Evolutionary conservation across 2,888 invertebrate species (phyloP).

Genomic region (Erebia ligea): DNA sequence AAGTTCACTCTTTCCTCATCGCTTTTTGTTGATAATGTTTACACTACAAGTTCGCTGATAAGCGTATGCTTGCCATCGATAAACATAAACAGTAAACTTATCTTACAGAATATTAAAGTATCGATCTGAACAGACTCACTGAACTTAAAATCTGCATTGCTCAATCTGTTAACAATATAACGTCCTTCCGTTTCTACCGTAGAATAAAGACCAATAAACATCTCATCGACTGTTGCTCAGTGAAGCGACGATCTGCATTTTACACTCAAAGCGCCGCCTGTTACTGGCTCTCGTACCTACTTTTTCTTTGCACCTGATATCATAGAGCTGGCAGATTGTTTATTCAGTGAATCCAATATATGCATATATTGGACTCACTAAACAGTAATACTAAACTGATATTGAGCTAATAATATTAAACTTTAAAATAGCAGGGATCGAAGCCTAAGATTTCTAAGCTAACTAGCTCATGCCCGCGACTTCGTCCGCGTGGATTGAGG

Average conservation of each 20-base stretch:
- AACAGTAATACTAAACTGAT: too few relatives aligned
- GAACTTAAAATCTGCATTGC: slow-evolving; percentile 17
- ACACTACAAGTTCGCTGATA: too few relatives aligned
- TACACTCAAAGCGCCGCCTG: slow-evolving; percentile 58
- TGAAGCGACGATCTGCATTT: slow-evolving; percentile 72
- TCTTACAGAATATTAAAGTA: neutral
- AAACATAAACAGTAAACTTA: neutral
- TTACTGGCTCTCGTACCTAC: slow-evolving; percentile 57
- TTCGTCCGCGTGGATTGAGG: too few relatives aligned
- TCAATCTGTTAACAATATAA: slow-evolving; percentile 30
- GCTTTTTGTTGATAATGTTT: too few relatives aligned
- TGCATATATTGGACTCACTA: slow-evolving; percentile 57
- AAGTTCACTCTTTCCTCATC: too few relatives aligned
- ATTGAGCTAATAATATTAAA: slow-evolving; percentile 44
- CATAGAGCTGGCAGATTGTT: slow-evolving; percentile 57
- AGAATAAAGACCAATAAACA: slow-evolving; percentile 62
- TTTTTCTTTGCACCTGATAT: slow-evolving; percentile 62
- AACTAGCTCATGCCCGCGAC: too few relatives aligned
- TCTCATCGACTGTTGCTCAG: slow-evolving; percentile 66
- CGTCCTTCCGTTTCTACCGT: slow-evolving; percentile 48
- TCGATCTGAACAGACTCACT: neutral
- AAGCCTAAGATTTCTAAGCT: too few relatives aligned
- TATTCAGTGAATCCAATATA: slow-evolving; percentile 59
- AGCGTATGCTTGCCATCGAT: too few relatives aligned
- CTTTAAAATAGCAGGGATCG: too few relatives aligned